Evolutionary conservation across 2,888 invertebrate genomes (phyloP).

Genomic region (Diplazon laetatorius): DNA sequence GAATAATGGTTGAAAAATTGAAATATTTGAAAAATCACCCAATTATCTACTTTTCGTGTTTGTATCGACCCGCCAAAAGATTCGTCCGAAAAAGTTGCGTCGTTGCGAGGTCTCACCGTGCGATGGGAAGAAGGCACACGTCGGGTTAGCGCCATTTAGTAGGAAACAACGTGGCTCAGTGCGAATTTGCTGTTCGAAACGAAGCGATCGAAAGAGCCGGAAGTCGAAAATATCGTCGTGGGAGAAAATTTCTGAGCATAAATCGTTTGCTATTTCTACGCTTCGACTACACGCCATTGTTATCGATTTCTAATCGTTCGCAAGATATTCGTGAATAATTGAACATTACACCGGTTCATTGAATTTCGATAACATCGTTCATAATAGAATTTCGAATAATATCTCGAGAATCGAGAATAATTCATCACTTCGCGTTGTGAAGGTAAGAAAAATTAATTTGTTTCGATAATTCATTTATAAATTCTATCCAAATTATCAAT

Average conservation of each 20-base stretch:
- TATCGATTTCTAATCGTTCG: not conserved
- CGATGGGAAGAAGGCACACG: conserved; percentile 26
- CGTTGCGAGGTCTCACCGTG: not conserved
- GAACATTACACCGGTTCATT: not conserved
- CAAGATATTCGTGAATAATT: not conserved
- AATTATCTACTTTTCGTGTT: not conserved
- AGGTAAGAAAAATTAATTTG: conserved; percentile 11
- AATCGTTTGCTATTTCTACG: not conserved
- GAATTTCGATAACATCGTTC: not conserved
- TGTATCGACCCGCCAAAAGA: conserved; percentile 36
- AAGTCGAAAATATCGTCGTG: not conserved
- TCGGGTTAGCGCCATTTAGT: not conserved
- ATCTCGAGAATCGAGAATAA: conserved; percentile 21
- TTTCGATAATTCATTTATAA: not conserved
- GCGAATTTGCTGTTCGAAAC: conserved; percentile 9
- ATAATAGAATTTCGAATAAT: conserved; percentile 17
- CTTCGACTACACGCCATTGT: not conserved
- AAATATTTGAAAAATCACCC: not conserved
- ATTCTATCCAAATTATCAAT: not conserved
- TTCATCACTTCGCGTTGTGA: not conserved
- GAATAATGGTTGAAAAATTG: too few species aligned
- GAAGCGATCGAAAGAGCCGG: not conserved
- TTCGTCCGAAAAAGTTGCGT: conserved; percentile 28
- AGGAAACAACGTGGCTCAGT: not conserved
- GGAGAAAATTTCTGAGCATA: not conserved